Percentiles rank a stretch among this genome's conserved stretches.
These are phyloP conservation scores for Eudasyphora cyanicolor DNA, from an alignment of 2,888 invertebrate genomes.

Conservation along the genomic window DNA sequence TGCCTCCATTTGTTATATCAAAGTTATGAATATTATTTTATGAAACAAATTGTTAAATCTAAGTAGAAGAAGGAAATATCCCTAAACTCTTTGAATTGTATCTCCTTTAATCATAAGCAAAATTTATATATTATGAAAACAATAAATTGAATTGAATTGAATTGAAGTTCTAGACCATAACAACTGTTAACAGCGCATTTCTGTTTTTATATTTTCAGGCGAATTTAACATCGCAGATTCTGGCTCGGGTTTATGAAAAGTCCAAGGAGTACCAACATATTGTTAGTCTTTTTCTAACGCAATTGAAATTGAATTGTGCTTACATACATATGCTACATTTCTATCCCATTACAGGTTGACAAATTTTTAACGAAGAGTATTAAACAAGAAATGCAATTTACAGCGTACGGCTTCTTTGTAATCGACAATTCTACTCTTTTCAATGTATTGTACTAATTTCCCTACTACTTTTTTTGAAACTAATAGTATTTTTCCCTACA, in stretches of 20 bases:
- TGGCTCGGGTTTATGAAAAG: constrained; percentile 76
- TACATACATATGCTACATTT: neutral
- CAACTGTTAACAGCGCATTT: too few species aligned
- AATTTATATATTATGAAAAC: too few species aligned
- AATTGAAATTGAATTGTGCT: neutral
- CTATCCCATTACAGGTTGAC: constrained; percentile 72
- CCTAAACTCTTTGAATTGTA: too few species aligned
- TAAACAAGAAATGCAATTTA: constrained; percentile 78
- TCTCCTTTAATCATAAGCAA: too few species aligned
- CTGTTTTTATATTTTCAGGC: constrained; percentile 71
- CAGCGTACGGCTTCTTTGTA: constrained; percentile 79
- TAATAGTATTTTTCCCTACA: constrained; percentile 50
- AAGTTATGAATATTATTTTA: too few species aligned
- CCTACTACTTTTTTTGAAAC: neutral
- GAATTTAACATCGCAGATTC: constrained; percentile 76
- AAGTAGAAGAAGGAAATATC: too few species aligned
- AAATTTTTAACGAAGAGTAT: constrained; percentile 79
- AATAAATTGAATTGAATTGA: too few species aligned
- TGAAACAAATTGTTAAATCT: too few species aligned
- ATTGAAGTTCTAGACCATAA: too few species aligned
- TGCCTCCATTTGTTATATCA: too few species aligned
- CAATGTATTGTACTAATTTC: constrained; percentile 70
- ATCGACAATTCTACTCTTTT: constrained; percentile 79
- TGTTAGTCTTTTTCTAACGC: too few species aligned
- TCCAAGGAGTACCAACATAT: constrained; percentile 77